Evolutionary conservation across 2,888 invertebrate species (phyloP).

Genomic region (Tenthredo distinguenda): DNA sequence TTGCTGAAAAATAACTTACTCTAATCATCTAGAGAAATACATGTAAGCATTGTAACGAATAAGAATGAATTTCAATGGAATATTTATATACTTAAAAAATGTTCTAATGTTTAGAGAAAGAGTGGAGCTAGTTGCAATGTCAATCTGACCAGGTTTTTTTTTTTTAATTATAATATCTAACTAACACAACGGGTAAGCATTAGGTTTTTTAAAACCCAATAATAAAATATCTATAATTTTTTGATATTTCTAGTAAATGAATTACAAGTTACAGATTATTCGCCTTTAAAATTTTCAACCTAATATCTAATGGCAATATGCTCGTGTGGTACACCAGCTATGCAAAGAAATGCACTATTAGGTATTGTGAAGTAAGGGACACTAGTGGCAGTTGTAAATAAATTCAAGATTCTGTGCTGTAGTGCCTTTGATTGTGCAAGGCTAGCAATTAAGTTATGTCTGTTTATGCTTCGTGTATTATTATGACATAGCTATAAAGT

Average conservation of each 20-base stretch:
- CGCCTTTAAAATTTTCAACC: constrained; percentile 26
- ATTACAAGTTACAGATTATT: constrained; percentile 7
- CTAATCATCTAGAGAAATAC: constrained; percentile 7
- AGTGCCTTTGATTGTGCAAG: constrained; percentile 50
- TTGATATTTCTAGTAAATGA: constrained; percentile 11
- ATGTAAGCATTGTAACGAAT: not conserved
- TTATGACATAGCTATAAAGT: constrained; percentile 32
- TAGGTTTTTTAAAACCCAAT: not conserved
- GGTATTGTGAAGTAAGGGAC: constrained; percentile 36
- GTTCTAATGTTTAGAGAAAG: constrained; percentile 15
- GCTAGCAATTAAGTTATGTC: constrained; percentile 46
- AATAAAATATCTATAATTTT: constrained; percentile 39
- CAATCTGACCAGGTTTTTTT: constrained; percentile 12
- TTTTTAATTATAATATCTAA: not conserved
- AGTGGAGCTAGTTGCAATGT: constrained; percentile 16
- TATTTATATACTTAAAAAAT: not conserved
- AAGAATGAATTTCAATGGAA: constrained; percentile 7
- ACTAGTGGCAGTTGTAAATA: constrained; percentile 49
- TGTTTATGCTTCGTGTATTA: constrained; percentile 38
- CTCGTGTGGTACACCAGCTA: constrained; percentile 40
- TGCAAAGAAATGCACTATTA: constrained; percentile 33
- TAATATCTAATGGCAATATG: constrained; percentile 19
- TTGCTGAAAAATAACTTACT: not conserved
- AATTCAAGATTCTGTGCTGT: constrained; percentile 45
- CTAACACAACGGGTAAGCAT: not conserved